Base-by-base conservation (phyloP, 2,888 invertebrate species). In the Drosophila tanythrix region DNA sequence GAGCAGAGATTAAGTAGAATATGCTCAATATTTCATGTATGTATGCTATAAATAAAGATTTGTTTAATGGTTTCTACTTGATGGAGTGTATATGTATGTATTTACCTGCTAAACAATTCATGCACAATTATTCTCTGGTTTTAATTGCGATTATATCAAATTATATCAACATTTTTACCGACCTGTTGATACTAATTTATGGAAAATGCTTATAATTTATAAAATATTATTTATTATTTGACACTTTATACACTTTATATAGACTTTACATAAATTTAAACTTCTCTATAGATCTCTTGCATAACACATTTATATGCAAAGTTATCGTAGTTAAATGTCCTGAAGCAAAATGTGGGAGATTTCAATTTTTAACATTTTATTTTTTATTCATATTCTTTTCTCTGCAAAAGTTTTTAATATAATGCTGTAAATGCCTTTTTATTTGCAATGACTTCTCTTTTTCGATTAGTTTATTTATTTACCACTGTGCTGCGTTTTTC, bases 401-500 rank as follows among this genome's bases (percentile, higher is more conserved):
- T 21, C 13, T 21, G 21, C 3, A 21, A 46, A 3, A 21, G 46
- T 15, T 13, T 2, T 5, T 2, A n/a, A n/a, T 40, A 40, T n/a
- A n/a, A 40, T 40, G 4, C 40, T n/a, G 43, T 6, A 21, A 46
- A 21, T 46, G 7, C 3, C 7, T 2, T 6, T 43, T 13, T 13
- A 21, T 43, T 36, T 27, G 10, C 15, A 18, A 51, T 52, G 21
- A 46, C 2, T 31, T 38, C 13, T 29, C 8, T 0, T 18, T 35
- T 48, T 35, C 3, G 4, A 10, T 27, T 13, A 27, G 25, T 48
- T 40, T 4, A 35, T 7, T 0, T 48, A n/a, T n/a, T 18, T 31
- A 35, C 50, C 38, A 64, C 63, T 38, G 57, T 64, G 48, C 57
- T 31, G 18, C 55, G 25, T 13, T 29, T 31, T 15, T 5, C 33